phyloP scores from a whole-genome alignment of 1,140 invertebrate species.

The Cherax quadricarinatus region DNA sequence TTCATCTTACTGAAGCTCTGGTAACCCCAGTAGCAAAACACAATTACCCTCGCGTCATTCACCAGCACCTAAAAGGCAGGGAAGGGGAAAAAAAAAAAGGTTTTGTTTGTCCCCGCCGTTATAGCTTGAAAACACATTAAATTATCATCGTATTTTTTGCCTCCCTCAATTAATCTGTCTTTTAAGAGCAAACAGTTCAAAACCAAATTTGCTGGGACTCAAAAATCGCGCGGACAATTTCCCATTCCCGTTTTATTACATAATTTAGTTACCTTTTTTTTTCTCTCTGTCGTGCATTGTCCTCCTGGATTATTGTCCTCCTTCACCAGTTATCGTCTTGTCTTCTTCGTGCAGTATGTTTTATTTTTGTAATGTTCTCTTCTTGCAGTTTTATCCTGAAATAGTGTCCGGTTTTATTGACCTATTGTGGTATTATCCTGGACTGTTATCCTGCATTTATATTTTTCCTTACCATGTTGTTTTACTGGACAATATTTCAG shows the following conservation, averaged over 20 bases:
- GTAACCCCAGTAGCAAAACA: background rate
- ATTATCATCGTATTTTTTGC: background rate
- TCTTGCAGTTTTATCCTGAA: background rate
- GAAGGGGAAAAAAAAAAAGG: background rate
- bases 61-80: background rate
- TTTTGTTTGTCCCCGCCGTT: background rate
- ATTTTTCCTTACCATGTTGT: too few relatives aligned
- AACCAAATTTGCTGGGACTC: background rate
- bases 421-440: too few relatives aligned
- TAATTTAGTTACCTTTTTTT: too few relatives aligned
- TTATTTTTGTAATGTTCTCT: background rate
- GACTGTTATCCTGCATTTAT: too few relatives aligned
- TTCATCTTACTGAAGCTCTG: too few relatives aligned
- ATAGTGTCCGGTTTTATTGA: background rate
- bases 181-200: background rate
- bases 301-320: too few relatives aligned
- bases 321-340: too few relatives aligned
- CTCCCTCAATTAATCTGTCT: background rate
- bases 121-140: constrained; percentile 11
- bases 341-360: background rate
- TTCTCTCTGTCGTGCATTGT: too few relatives aligned
- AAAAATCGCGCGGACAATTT: background rate
- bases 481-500: too few relatives aligned
- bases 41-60: constrained; percentile 2
- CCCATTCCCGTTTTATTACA: background rate